Evolutionary conservation across 1,140 invertebrate genomes (phyloP), one percentile per base, ranked within the genome.

Genomic region (Orius laevigatus): DNA sequence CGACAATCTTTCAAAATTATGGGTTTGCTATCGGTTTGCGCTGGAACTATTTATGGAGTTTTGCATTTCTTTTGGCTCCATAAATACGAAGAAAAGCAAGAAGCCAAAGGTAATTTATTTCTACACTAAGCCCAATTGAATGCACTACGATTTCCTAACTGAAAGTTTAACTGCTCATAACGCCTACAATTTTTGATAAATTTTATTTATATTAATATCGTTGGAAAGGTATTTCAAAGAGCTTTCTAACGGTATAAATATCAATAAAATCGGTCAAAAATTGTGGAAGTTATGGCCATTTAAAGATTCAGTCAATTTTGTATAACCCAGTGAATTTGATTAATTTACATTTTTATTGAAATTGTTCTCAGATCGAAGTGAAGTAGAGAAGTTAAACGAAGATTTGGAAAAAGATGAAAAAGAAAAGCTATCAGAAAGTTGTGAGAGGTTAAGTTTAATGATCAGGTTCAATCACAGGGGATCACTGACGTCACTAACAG

Each of bases 1-100:
- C 63, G 79, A 33, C 70, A 79, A 57, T 74, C 80, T 0, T 88
- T 85, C 59, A 69, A 78, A 12, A 72, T 80, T 47, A 83, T 86
- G 76, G 83, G 81, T 0, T 58, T 80, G 5, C 63, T 78, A 25
- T 75, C 80, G 0, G 74, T 77, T 31, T 63, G 74, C 3, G 73
- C 77, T 15, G 81, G 81, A 9, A 63, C 79, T 6, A 55, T 75
- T 5, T 87, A 86, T 53, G 73, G 73, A 1, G 31, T 81, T 3
- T 54, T 84, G n/a, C 75, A 86, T 60, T 74, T 72, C 47, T 71
- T 76, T 57, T 81, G 77, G 77, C 63, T 84, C 35, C 69, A 73
- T 41, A 76, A 78, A 52, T 73, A 75, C 49, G 71, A 74, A 56
- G 58, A 65, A 16, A 49, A 62, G 69, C 20, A 65, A 32, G 12